Base-by-base conservation (phyloP, 2,888 invertebrate species). In the Acrobasis consociella region DNA sequence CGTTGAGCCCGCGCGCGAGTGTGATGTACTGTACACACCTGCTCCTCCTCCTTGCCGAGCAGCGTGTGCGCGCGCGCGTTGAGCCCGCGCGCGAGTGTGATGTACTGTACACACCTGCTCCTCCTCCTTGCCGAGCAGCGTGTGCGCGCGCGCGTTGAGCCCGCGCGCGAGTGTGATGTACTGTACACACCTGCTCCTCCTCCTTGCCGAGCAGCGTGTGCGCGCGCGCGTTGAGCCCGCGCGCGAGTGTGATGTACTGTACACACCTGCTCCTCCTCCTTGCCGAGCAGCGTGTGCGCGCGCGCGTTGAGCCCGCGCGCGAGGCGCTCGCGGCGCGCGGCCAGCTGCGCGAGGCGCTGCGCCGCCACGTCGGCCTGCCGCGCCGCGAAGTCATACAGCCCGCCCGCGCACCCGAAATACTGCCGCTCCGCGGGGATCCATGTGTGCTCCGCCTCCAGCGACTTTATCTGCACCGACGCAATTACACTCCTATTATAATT, bases 131-230 rank as follows among this genome's bases (percentile, higher is more conserved):
- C n/a, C n/a, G n/a, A n/a, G n/a, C n/a, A n/a, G n/a, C n/a, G n/a
- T n/a, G n/a, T n/a, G n/a, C n/a, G n/a, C n/a, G n/a, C n/a, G n/a
- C n/a, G n/a, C n/a, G n/a, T n/a, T n/a, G n/a, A n/a, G n/a, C n/a
- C n/a, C n/a, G n/a, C n/a, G n/a, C n/a, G n/a, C n/a, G n/a, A n/a
- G n/a, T n/a, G n/a, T n/a, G n/a, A n/a, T n/a, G n/a, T n/a, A n/a
- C n/a, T 22, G 22, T 22, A 22, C n/a, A n/a, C n/a, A n/a, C n/a
- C n/a, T n/a, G n/a, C n/a, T n/a, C n/a, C n/a, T n/a, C n/a, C n/a
- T n/a, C n/a, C n/a, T n/a, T n/a, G n/a, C n/a, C n/a, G 62, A 98
- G 93, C 86, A 97, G 94, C 81, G 95, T 96, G 93, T 98, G 97
- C 0, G 98, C 98, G 72, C 97, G 93, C 63, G 96, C 94, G 85